Evolutionary conservation across 2,113 vertebrate species (phyloP), one percentile per base, ranked within the genome.

Genomic region (Cynoglossus semilaevis): DNA sequence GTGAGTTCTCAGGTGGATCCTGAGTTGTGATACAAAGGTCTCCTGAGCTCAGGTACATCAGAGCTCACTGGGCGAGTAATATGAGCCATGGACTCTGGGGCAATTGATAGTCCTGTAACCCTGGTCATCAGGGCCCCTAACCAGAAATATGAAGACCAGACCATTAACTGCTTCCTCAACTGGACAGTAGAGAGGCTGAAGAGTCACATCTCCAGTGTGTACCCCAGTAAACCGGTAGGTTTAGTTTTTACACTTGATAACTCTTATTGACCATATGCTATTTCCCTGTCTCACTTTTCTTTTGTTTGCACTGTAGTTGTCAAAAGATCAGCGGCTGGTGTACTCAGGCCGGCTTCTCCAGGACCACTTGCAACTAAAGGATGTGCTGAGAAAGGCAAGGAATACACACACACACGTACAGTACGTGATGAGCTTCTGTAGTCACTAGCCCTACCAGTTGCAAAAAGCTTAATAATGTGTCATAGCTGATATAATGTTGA

Each of bases 161-260:
- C 94, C 61, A 90, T 98, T 69, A 92, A 85, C 90, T 98, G 96
- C 87, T 95, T 93, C 77, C 88, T 95, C 73, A 89, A 94, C 84
- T 98, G 96, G 96, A 98, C 94, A 0, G 96, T 98, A 86, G 95
- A 93, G 88, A 92, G 83, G 71, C 89, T 98, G 38, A 98, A 98
- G 84, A 84, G 73, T 38, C 96, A 98, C 77, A 94, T 98, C 46
- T 90, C 95, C 16, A 86, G 86, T 0, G 95, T 96, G 48, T 97
- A 97, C 83, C 96, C 96, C 65, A 95, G 94, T 73, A 94, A 92
- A 75, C 96, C 96, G 85, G 96, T 97, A 73, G 93, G 93, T 87
- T 11, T 12, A 4, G 5, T 16, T 29, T 36, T 41, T 7, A 1
- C 0, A 4, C 15, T 15, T 3, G 1, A n/a, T 19, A 18, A 43